Evolutionary conservation across 2,113 vertebrate species (phyloP).

Genomic region (Accipiter virgatus): DNA sequence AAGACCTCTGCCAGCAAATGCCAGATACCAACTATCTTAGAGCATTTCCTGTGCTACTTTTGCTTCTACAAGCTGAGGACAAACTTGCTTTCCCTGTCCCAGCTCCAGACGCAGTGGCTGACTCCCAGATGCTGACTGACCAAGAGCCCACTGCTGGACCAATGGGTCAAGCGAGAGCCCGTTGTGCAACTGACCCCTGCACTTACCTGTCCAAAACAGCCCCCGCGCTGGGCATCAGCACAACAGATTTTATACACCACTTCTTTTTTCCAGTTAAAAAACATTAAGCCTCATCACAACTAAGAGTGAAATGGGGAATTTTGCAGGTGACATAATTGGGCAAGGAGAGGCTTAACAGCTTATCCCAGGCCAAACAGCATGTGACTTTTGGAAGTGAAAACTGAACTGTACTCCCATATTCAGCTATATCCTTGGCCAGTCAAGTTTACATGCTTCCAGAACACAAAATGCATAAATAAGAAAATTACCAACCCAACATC

Average conservation of each 20-base stretch:
- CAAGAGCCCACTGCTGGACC: rapidly evolving
- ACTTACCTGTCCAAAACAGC: background rate
- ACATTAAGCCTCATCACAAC: background rate
- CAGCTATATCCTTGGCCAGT: background rate
- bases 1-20: background rate
- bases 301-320: background rate
- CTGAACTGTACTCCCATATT: background rate
- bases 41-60: background rate
- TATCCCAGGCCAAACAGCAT: background rate
- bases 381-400: background rate
- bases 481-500: rapidly evolving
- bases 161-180: rapidly evolving
- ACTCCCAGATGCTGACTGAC: background rate
- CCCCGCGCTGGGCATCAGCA: background rate
- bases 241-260: background rate
- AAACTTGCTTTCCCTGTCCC: background rate
- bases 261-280: background rate
- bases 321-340: background rate
- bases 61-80: background rate
- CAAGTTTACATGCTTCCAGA: background rate
- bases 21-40: background rate
- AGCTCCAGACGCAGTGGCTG: rapidly evolving
- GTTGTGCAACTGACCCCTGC: rapidly evolving
- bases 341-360: background rate
- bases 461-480: background rate